These are phyloP conservation scores for Lepidonotus clava DNA, from an alignment of 2,888 invertebrate genomes.

Conservation along the genomic window DNA sequence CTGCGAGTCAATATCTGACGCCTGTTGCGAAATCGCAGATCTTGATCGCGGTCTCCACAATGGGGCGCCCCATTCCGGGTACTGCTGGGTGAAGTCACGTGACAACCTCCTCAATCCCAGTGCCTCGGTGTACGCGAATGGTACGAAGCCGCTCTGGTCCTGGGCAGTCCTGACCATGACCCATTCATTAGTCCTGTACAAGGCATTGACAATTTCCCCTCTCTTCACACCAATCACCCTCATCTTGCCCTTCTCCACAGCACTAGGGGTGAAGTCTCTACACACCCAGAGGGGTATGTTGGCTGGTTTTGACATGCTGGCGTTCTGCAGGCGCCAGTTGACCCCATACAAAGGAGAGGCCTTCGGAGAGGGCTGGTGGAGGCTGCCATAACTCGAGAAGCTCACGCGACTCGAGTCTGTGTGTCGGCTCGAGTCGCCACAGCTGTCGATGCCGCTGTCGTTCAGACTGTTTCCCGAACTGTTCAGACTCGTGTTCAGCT, in stretches of 20 bases:
- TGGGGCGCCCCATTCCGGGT: conserved; percentile 10
- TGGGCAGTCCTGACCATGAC: conserved; percentile 12
- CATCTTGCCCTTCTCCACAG: conserved; percentile 4
- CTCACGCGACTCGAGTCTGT: conserved; percentile 13
- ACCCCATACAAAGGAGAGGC: not conserved
- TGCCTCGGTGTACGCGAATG: not conserved
- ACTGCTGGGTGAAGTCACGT: conserved; percentile 15
- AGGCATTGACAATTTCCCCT: not conserved
- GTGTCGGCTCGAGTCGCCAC: not conserved
- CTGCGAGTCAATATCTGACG: not conserved
- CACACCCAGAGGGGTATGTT: conserved; percentile 15
- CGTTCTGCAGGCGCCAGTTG: conserved; percentile 8
- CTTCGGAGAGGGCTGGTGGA: not conserved
- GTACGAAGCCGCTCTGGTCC: not conserved
- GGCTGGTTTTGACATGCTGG: conserved; percentile 30
- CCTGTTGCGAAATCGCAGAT: not conserved
- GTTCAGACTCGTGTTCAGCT: conserved; percentile 43
- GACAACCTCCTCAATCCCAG: conserved; percentile 5
- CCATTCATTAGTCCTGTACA: conserved; percentile 37
- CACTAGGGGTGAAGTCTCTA: not conserved
- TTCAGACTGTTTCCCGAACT: conserved; percentile 49
- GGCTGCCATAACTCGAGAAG: conserved; percentile 41
- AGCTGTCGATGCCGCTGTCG: conserved; percentile 48
- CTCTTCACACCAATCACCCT: not conserved
- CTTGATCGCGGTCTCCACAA: not conserved